A percentile compares a stretch with the other conserved stretches of the same genome.
Evolutionary conservation across 2,113 vertebrate genomes (phyloP).

Genomic region (Cololabis saira): DNA sequence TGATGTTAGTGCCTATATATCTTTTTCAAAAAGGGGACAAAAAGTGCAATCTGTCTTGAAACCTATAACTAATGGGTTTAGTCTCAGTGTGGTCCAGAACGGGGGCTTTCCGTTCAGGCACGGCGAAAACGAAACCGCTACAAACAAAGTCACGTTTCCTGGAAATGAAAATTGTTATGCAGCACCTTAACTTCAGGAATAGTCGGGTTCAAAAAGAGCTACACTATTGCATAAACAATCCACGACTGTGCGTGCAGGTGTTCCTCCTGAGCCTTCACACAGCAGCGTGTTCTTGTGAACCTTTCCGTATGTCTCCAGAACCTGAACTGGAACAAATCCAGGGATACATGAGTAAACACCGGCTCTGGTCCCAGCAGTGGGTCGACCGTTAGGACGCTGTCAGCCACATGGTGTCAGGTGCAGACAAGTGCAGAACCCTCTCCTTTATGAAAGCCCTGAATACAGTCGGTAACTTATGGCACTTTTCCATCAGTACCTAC

Average conservation of each 20-base stretch:
- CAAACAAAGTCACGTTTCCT: conserved; percentile 8
- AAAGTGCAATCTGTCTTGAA: conserved; percentile 61
- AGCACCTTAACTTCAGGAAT: too few species aligned
- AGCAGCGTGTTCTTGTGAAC: too few species aligned
- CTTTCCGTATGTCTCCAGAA: too few species aligned
- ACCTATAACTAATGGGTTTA: conserved; percentile 55
- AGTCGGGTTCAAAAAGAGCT: too few species aligned
- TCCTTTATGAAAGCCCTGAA: neutral
- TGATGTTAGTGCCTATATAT: conserved; percentile 47
- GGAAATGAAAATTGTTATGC: too few species aligned
- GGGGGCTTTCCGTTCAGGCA: conserved; percentile 18
- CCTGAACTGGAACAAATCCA: too few species aligned
- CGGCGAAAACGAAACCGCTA: neutral
- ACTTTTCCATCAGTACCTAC: too few species aligned
- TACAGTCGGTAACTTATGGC: neutral
- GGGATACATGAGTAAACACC: too few species aligned
- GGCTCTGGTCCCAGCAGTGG: too few species aligned
- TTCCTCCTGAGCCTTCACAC: too few species aligned
- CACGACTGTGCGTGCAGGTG: too few species aligned
- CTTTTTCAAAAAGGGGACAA: conserved; percentile 45
- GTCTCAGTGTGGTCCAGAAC: conserved; percentile 1
- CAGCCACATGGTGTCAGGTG: conserved; percentile 11
- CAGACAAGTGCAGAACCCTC: neutral
- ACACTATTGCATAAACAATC: too few species aligned
- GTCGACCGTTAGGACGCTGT: neutral